phyloP scores from a whole-genome alignment of 2,797 vertebrate species.

The Gobionotothen gibberifrons region DNA sequence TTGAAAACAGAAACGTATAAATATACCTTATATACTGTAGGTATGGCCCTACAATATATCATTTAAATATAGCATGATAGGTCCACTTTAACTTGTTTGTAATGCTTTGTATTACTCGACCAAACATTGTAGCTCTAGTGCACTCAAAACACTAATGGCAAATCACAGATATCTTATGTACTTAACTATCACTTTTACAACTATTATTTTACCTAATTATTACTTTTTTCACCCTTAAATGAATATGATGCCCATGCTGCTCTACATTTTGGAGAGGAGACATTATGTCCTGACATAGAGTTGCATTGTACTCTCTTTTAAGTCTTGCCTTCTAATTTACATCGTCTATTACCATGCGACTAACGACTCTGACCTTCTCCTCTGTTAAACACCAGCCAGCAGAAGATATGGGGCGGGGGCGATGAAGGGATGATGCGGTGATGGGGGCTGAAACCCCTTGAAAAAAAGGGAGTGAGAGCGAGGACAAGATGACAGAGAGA shows the following conservation, averaged over 20 bases:
- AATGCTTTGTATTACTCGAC: not conserved
- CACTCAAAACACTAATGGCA: not conserved
- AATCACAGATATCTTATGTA: not conserved
- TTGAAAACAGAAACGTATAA: too few relatives aligned
- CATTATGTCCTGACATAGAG: constrained; percentile 44
- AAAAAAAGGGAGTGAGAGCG: constrained; percentile 33
- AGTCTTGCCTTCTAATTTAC: constrained; percentile 70
- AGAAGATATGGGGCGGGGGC: constrained; percentile 13
- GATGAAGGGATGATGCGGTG: constrained; percentile 14
- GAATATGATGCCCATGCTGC: constrained; percentile 14
- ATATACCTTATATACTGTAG: too few relatives aligned
- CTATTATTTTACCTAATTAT: not conserved
- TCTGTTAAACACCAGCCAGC: constrained; percentile 61
- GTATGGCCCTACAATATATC: too few relatives aligned
- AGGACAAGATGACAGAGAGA: constrained; percentile 61
- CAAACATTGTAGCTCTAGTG: not conserved
- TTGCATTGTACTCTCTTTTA: constrained; percentile 59
- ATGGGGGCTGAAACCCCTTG: constrained; percentile 14
- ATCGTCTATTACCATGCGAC: constrained; percentile 67
- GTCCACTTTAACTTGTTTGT: too few relatives aligned
- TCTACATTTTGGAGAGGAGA: constrained; percentile 27
- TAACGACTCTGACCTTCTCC: constrained; percentile 81
- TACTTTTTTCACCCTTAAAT: not conserved
- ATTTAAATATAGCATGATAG: too few relatives aligned
- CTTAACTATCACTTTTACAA: not conserved